Conservation (phyloP, 2,888 invertebrate species). For the Augochlorella aurata region DNA sequence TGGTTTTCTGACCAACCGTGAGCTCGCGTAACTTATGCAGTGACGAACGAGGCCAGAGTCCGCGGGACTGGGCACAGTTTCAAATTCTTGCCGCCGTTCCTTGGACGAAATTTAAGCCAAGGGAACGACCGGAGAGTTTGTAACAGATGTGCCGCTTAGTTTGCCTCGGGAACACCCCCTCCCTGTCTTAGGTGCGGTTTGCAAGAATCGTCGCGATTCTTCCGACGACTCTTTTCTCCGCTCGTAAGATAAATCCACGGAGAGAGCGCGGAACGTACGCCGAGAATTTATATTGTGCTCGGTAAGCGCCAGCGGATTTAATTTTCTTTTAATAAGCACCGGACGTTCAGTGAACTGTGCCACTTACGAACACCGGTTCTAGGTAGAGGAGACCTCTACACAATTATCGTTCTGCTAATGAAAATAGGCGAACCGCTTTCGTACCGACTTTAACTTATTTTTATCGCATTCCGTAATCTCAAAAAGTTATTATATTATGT, state of each 20-base stretch:
- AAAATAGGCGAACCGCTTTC: neutral
- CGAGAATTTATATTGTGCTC: neutral
- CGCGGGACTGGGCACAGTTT: conserved; percentile 46
- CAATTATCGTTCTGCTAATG: neutral
- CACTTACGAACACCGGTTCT: neutral
- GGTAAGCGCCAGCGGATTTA: neutral
- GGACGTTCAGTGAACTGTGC: neutral
- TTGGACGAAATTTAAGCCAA: conserved; percentile 51
- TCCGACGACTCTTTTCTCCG: neutral
- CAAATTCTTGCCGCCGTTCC: conserved; percentile 44
- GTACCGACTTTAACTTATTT: neutral
- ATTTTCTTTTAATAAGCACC: neutral
- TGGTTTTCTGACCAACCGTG: conserved; percentile 31
- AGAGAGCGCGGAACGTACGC: neutral
- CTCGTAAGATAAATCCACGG: neutral
- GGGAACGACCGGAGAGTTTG: conserved; percentile 49
- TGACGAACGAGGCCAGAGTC: conserved; percentile 50
- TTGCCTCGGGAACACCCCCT: neutral
- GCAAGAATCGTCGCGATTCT: conserved; percentile 13
- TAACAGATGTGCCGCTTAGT: conserved; percentile 50
- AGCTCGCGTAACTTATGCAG: conserved; percentile 38
- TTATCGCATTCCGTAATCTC: neutral
- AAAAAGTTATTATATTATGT: too few species aligned
- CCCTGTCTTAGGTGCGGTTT: neutral
- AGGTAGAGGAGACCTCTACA: neutral